Percentiles rank a stretch among this genome's conserved stretches.
Conservation (phyloP, 2,797 vertebrate species). For the Labroides dimidiatus region DNA sequence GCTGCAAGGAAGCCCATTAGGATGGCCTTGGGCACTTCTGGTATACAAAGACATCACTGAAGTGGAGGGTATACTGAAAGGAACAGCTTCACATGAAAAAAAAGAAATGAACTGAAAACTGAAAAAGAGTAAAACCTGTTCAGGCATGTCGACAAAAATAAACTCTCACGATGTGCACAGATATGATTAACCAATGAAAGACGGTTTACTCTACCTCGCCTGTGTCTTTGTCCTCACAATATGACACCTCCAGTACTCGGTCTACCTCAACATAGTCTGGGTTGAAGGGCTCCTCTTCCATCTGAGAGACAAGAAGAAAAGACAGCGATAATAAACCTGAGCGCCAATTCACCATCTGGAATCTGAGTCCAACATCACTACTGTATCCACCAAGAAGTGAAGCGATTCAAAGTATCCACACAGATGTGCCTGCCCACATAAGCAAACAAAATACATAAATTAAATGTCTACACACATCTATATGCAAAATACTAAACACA, state of each 20-base stretch:
- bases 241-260: slow-evolving; percentile 97
- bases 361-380: slow-evolving; percentile 51
- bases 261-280: slow-evolving; percentile 99
- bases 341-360: slow-evolving; percentile 79
- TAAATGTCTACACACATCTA: slow-evolving; percentile 9
- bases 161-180: slow-evolving; percentile 19
- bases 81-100: slow-evolving; percentile 32
- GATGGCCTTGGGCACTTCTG: slow-evolving; percentile 74
- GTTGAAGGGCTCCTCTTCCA: slow-evolving; percentile 98
- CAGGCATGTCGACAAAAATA: slow-evolving; percentile 37
- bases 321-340: slow-evolving; percentile 37
- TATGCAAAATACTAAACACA: not conserved
- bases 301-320: slow-evolving; percentile 80
- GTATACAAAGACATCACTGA: slow-evolving; percentile 66
- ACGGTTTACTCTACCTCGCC: slow-evolving; percentile 88
- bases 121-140: slow-evolving; percentile 38
- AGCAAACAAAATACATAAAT: slow-evolving; percentile 30
- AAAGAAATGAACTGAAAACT: too few species aligned
- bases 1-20: slow-evolving; percentile 69
- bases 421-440: slow-evolving; percentile 68
- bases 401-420: slow-evolving; percentile 62
- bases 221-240: slow-evolving; percentile 98
- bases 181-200: slow-evolving; percentile 55
- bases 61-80: slow-evolving; percentile 55
- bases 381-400: slow-evolving; percentile 41